Percentiles rank a stretch among this genome's conserved stretches.
phyloP scores from a whole-genome alignment of 2,797 vertebrate genomes.

The Rhinichthys osculus region DNA sequence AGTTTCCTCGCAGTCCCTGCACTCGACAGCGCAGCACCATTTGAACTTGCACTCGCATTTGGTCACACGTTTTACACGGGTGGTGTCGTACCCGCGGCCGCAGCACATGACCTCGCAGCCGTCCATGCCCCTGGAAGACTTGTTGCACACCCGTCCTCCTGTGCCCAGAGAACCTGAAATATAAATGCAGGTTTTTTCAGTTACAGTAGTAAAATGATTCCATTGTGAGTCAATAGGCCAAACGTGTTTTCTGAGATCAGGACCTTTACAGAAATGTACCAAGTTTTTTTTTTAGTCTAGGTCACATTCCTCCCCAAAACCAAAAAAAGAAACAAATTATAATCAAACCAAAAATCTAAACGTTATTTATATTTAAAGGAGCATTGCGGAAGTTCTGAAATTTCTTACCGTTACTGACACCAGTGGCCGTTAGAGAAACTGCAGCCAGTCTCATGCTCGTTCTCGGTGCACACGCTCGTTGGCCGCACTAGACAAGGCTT shows the following conservation, averaged over 20 bases:
- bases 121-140: slow-evolving; percentile 88
- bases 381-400: too few species aligned
- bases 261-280: not conserved
- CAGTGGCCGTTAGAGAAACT: too few species aligned
- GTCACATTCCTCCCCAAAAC: not conserved
- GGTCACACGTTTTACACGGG: slow-evolving; percentile 88
- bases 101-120: slow-evolving; percentile 99
- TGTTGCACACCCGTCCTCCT: slow-evolving; percentile 92
- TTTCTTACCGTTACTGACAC: too few species aligned
- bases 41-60: slow-evolving; percentile 99
- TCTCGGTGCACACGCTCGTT: too few species aligned
- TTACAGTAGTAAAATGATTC: not conserved
- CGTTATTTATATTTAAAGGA: not conserved
- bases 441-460: too few species aligned
- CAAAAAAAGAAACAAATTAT: not conserved
- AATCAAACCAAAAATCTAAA: not conserved
- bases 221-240: not conserved
- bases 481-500: too few species aligned
- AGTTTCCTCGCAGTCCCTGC: slow-evolving; percentile 91
- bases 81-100: slow-evolving; percentile 96
- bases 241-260: not conserved
- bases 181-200: not conserved
- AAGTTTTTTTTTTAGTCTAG: not conserved
- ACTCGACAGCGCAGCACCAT: slow-evolving; percentile 97
- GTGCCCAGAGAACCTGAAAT: slow-evolving; percentile 92